Percentiles rank a stretch among this genome's conserved stretches.
phyloP scores from a whole-genome alignment of 2,113 vertebrate species.

The Rhynchopsitta pachyrhyncha region DNA sequence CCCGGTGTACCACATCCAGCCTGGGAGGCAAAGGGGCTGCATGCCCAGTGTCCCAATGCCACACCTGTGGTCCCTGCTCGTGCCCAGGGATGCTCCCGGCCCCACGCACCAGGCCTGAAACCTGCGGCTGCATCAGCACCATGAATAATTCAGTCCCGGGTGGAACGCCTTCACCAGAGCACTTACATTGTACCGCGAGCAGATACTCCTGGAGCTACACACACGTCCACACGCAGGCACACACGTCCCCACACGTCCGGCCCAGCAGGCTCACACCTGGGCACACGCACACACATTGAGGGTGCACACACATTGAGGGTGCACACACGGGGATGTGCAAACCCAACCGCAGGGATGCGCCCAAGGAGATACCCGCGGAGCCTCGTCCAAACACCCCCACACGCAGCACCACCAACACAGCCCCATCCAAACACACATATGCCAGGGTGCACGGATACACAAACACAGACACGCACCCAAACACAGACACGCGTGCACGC shows the following conservation, averaged over 20 bases:
- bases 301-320: background rate
- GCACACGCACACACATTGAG: background rate
- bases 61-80: fast-evolving
- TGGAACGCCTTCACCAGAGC: constrained; percentile 34
- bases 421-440: constrained; percentile 41
- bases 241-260: background rate
- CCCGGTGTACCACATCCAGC: fast-evolving
- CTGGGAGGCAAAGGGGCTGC: fast-evolving
- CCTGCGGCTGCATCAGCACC: constrained; percentile 56
- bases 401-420: background rate
- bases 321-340: background rate
- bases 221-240: background rate
- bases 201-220: background rate
- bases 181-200: background rate
- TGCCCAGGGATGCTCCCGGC: background rate
- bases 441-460: constrained; percentile 52
- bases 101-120: background rate
- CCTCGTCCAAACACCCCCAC: constrained; percentile 57
- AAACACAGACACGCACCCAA: constrained; percentile 52
- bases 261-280: background rate
- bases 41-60: background rate
- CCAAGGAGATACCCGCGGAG: background rate
- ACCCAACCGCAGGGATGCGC: background rate
- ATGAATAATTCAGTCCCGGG: constrained; percentile 53
- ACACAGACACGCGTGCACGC: constrained; percentile 34